phyloP scores from a whole-genome alignment of 2,797 vertebrate species.

The Tapera naevia region DNA sequence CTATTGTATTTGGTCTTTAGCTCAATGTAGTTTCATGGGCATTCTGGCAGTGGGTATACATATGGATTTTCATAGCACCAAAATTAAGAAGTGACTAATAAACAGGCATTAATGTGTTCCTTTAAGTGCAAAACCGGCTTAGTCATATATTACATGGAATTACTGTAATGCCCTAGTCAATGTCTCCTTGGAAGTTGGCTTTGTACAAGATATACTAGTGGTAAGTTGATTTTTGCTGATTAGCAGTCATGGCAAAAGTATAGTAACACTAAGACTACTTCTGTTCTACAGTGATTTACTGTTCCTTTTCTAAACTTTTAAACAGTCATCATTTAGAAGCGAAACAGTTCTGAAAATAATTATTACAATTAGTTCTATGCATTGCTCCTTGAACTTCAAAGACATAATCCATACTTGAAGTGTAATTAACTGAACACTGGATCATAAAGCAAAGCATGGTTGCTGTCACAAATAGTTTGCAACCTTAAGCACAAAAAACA shows the following conservation, averaged over 20 bases:
- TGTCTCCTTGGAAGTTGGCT: background rate
- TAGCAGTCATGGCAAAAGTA: background rate
- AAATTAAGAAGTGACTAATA: background rate
- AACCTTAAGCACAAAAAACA: background rate
- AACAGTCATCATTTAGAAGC: background rate
- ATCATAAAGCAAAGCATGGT: background rate
- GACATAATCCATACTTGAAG: background rate
- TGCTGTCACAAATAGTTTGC: background rate
- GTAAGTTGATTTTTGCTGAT: background rate
- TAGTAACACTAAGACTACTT: background rate
- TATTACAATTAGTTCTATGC: background rate
- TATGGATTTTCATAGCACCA: background rate
- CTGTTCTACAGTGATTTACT: background rate
- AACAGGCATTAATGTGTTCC: background rate
- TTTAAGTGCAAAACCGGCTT: background rate
- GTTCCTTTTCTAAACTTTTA: background rate
- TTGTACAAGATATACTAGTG: background rate
- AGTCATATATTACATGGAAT: background rate
- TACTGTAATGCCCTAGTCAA: rapidly evolving
- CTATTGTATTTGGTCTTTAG: rapidly evolving
- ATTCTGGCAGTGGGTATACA: background rate
- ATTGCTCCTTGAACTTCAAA: background rate
- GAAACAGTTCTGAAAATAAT: background rate
- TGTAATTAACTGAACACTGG: background rate
- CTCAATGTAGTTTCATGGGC: background rate